Conservation (phyloP, 2,113 vertebrate genomes). For the Coracopsis vasa region DNA sequence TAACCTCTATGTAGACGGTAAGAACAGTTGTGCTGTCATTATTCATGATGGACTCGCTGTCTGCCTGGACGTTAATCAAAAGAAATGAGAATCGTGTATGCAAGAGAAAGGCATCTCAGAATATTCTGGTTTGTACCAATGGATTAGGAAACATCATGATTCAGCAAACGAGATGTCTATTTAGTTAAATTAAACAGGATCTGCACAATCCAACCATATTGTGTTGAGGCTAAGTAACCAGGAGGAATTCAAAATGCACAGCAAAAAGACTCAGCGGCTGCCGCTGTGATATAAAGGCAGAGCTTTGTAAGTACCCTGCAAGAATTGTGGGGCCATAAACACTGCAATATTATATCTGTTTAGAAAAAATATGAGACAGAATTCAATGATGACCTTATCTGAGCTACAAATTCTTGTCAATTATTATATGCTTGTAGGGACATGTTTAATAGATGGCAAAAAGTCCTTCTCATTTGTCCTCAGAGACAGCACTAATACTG, state of each 20-base stretch:
- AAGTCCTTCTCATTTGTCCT: constrained; percentile 52
- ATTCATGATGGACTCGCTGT: neutral
- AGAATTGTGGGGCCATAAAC: constrained; percentile 26
- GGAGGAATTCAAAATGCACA: neutral
- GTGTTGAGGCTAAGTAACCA: neutral
- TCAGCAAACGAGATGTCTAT: constrained; percentile 14
- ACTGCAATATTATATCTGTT: constrained; percentile 5
- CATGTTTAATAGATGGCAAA: constrained; percentile 42
- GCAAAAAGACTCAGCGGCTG: neutral
- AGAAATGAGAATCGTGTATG: neutral
- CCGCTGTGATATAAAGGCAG: neutral
- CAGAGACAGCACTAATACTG: constrained; percentile 4
- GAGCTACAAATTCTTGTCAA: constrained; percentile 52
- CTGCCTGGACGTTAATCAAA: neutral
- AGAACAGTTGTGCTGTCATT: constrained; percentile 13
- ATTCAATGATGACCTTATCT: constrained; percentile 51
- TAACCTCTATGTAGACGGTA: neutral
- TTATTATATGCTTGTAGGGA: constrained; percentile 34
- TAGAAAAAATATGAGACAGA: constrained; percentile 32
- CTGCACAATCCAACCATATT: neutral
- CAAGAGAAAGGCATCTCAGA: neutral
- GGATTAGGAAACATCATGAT: neutral
- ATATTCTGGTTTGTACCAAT: neutral
- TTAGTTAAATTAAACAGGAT: constrained; percentile 27
- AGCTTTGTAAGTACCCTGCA: constrained; percentile 9